Base-by-base conservation (phyloP, 2,797 vertebrate genomes). In the Diceros bicornis region DNA sequence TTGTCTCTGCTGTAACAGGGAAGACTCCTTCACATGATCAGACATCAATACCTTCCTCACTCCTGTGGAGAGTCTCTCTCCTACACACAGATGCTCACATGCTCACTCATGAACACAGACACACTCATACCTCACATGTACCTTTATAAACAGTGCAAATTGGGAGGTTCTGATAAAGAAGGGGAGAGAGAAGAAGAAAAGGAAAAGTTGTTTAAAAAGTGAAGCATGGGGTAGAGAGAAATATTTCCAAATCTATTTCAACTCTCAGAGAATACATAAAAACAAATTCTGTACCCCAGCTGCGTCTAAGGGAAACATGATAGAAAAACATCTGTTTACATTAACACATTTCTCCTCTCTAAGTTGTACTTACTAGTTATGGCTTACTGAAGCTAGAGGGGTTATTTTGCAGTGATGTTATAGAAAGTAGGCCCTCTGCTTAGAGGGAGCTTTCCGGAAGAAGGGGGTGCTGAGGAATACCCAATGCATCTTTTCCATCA, bases 371-470 rank as follows among this genome's bases (percentile, higher is more conserved):
- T 52, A 52, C 59, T 59, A 82, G 88, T 61, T 75, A n/a, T 18
- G 6, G 52, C 21, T 75, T 74, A 66, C 32, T 81, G 16, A 62
- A 75, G 74, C 41, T 61, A n/a, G 78, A 75, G 47, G 50, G 4
- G 13, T 77, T 66, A 50, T 44, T 75, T 94, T 47, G 11, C 32
- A 86, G 7, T 82, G 37, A 66, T 44, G 57, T 44, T 72, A 47
- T 64, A 59, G 57, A 96, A 78, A 66, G 37, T 7, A 72, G 57
- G 47, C 44, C 13, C 7, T 57, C 71, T 64, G 52, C 66, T 75
- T 68, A 86, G 11, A 85, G 44, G 81, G 27, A 86, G 81, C 81
- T 94, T 96, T 86, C 50, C 41, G 37, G 52, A 91, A 75, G 81
- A 69, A 91, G 14, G 14, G 29, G 25, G 8, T 62, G 69, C 77